Evolutionary conservation across 2,888 invertebrate genomes (phyloP).

Genomic region (Philopedon plagiatum): DNA sequence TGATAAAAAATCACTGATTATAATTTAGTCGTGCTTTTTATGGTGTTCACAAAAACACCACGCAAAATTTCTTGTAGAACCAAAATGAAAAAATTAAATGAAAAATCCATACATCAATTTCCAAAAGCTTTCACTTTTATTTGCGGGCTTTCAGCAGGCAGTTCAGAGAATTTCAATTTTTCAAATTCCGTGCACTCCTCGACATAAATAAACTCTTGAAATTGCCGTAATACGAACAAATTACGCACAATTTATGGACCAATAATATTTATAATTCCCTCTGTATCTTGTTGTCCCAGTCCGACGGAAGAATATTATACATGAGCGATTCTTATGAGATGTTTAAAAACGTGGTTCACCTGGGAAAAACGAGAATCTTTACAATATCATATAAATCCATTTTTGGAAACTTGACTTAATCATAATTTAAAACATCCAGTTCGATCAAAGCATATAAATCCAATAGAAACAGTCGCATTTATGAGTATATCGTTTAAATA

Average conservation of each 20-base stretch:
- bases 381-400: too few relatives aligned
- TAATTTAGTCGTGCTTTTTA: too few relatives aligned
- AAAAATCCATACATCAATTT: constrained; percentile 23
- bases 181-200: constrained; percentile 62
- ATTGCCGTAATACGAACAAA: constrained; percentile 66
- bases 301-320: constrained; percentile 38
- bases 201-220: constrained; percentile 62
- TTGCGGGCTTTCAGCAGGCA: constrained; percentile 36
- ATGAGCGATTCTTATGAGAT: too few relatives aligned
- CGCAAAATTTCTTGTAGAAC: background rate
- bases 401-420: too few relatives aligned
- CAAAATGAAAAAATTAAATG: constrained; percentile 8
- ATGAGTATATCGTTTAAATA: too few relatives aligned
- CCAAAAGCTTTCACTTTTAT: constrained; percentile 44
- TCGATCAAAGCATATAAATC: too few relatives aligned
- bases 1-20: too few relatives aligned
- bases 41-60: background rate
- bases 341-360: too few relatives aligned
- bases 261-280: constrained; percentile 64
- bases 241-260: constrained; percentile 65
- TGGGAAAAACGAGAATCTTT: too few relatives aligned
- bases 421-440: too few relatives aligned
- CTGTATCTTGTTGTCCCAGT: constrained; percentile 8
- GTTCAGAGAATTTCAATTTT: constrained; percentile 64
- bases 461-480: too few relatives aligned